Conservation (phyloP, 2,888 invertebrate species). For the Acronicta aceris region DNA sequence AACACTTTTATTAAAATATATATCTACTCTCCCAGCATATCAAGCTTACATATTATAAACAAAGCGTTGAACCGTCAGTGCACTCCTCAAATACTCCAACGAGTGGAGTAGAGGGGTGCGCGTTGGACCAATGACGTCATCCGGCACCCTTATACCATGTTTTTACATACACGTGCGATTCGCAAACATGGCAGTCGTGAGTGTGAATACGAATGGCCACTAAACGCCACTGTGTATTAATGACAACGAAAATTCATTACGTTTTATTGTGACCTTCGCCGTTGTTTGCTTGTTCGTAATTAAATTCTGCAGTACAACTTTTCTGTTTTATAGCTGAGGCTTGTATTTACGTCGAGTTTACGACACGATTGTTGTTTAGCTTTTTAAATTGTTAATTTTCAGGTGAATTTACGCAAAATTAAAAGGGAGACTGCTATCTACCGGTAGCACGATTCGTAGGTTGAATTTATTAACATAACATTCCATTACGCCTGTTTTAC, state of each 20-base stretch:
- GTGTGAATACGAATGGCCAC: constrained; percentile 64
- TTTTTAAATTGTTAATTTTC: constrained; percentile 52
- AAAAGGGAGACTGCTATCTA: constrained; percentile 5
- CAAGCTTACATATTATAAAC: constrained; percentile 40
- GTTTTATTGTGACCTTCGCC: constrained; percentile 50
- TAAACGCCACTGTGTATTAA: constrained; percentile 59
- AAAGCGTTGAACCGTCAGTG: constrained; percentile 41
- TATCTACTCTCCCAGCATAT: constrained; percentile 40
- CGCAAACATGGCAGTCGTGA: constrained; percentile 68
- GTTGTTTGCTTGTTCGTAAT: constrained; percentile 52
- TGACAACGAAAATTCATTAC: constrained; percentile 51
- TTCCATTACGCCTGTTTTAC: no score
- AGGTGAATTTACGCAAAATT: constrained; percentile 38
- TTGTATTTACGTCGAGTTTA: constrained; percentile 51
- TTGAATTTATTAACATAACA: neutral
- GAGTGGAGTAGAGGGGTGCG: constrained; percentile 70
- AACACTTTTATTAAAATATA: constrained; percentile 8
- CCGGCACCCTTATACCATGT: constrained; percentile 62
- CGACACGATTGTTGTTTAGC: constrained; percentile 50
- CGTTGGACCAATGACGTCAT: constrained; percentile 84
- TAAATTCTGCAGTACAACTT: constrained; percentile 57
- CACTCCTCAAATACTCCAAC: constrained; percentile 49
- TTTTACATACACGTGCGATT: constrained; percentile 62
- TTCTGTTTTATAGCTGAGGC: constrained; percentile 47
- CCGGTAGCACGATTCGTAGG: neutral